phyloP scores from a whole-genome alignment of 1,140 invertebrate genomes.

The Drosophila simulans region DNA sequence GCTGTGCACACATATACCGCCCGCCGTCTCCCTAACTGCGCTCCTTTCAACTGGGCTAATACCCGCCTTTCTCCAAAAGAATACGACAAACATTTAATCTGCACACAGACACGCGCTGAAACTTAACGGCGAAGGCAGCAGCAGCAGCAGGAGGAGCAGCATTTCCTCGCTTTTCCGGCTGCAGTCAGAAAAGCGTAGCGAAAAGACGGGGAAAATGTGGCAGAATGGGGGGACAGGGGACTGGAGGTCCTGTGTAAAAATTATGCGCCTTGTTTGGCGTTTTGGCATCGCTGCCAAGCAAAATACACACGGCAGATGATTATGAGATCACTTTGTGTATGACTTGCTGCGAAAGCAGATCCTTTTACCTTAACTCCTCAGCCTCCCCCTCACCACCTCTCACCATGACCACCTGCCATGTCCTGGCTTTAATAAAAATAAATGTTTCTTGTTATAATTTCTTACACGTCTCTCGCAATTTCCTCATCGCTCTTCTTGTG shows the following conservation, averaged over 20 bases:
- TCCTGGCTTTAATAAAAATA: conserved; percentile 77
- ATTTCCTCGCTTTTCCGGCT: conserved; percentile 34
- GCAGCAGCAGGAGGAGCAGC: not conserved
- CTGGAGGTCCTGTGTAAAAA: conserved; percentile 58
- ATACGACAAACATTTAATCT: conserved; percentile 78
- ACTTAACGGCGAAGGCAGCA: conserved; percentile 44
- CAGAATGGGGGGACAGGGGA: not conserved
- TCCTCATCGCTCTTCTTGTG: conserved; percentile 33
- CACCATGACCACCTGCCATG: conserved; percentile 18
- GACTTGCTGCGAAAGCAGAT: conserved; percentile 59
- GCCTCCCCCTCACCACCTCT: not conserved
- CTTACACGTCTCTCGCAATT: conserved; percentile 72
- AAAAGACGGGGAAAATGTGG: not conserved
- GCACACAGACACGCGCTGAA: conserved; percentile 67
- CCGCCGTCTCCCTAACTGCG: not conserved
- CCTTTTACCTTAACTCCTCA: not conserved
- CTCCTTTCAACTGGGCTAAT: conserved; percentile 17
- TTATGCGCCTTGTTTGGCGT: conserved; percentile 71
- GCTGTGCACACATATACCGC: conserved; percentile 14
- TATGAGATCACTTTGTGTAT: conserved; percentile 79
- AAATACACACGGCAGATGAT: conserved; percentile 71
- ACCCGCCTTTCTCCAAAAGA: conserved; percentile 28
- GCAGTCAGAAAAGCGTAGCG: conserved; percentile 33
- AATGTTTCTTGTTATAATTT: conserved; percentile 80
- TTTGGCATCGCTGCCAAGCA: conserved; percentile 65